A percentile compares a stretch with the other conserved stretches of the same genome.
phyloP scores from a whole-genome alignment of 2,797 vertebrate species.

The Cuculus canorus region DNA sequence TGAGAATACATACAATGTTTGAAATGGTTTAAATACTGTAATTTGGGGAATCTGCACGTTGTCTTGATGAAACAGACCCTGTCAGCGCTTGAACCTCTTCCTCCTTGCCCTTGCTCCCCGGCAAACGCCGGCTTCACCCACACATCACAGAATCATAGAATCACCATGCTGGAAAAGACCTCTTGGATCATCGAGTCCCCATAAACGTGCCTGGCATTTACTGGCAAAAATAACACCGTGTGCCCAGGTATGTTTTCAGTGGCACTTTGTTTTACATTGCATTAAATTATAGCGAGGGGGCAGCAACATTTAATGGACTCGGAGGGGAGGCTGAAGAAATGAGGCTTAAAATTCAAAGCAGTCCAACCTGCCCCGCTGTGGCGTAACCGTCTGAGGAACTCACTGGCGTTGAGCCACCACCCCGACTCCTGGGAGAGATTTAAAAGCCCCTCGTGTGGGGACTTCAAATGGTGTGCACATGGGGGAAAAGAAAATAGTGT shows the following conservation, averaged over 20 bases:
- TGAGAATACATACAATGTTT: background rate
- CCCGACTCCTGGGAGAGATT: background rate
- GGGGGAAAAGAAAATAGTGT: background rate
- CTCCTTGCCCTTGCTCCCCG: background rate
- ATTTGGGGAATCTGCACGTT: background rate
- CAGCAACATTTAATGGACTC: background rate
- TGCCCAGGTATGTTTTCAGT: background rate
- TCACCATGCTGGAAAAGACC: too few relatives aligned
- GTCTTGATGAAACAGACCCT: background rate
- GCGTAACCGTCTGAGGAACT: background rate
- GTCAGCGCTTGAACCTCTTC: background rate
- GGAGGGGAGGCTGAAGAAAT: background rate
- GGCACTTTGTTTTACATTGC: background rate
- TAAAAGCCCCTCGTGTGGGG: background rate
- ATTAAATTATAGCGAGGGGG: background rate
- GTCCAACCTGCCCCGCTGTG: background rate
- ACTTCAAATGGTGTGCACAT: background rate
- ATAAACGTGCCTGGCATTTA: background rate
- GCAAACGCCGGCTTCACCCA: rapidly evolving
- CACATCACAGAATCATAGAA: too few relatives aligned
- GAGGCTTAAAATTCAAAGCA: conserved; percentile 22
- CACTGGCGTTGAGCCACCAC: background rate
- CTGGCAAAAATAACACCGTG: rapidly evolving
- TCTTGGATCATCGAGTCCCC: too few relatives aligned
- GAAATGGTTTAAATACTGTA: background rate